Evolutionary conservation across 2,888 invertebrate species (phyloP).

Genomic region (Stenotaenia linearis): DNA sequence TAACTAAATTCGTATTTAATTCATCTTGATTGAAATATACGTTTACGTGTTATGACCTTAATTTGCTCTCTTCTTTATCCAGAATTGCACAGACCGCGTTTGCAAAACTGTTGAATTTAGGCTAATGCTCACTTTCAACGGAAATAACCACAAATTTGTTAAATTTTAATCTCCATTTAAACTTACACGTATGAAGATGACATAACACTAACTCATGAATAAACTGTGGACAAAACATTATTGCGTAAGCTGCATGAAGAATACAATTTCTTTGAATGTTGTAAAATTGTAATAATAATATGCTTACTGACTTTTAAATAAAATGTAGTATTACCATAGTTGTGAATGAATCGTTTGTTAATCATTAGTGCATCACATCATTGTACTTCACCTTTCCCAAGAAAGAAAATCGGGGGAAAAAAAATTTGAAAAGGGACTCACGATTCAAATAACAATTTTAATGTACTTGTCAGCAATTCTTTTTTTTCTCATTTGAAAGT

Average conservation of each 20-base stretch:
- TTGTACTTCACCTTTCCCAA: slow-evolving; percentile 6
- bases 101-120: neutral
- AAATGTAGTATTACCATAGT: neutral
- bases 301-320: neutral
- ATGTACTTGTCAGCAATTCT: neutral
- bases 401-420: neutral
- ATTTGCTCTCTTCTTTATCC: neutral
- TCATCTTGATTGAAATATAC: no score
- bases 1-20: no score
- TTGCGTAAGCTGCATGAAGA: neutral
- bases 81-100: neutral
- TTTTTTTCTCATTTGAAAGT: neutral
- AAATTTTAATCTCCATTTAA: neutral
- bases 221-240: neutral
- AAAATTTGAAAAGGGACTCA: neutral
- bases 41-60: slow-evolving; percentile 2
- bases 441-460: neutral
- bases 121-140: neutral
- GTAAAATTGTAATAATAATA: neutral
- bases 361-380: slow-evolving; percentile 16
- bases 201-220: neutral
- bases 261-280: neutral
- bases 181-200: neutral
- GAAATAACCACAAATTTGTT: neutral
- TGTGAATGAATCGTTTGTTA: slow-evolving; percentile 20